Evolutionary conservation across 2,113 vertebrate species (phyloP).

Genomic region (Peromyscus maniculatus): DNA sequence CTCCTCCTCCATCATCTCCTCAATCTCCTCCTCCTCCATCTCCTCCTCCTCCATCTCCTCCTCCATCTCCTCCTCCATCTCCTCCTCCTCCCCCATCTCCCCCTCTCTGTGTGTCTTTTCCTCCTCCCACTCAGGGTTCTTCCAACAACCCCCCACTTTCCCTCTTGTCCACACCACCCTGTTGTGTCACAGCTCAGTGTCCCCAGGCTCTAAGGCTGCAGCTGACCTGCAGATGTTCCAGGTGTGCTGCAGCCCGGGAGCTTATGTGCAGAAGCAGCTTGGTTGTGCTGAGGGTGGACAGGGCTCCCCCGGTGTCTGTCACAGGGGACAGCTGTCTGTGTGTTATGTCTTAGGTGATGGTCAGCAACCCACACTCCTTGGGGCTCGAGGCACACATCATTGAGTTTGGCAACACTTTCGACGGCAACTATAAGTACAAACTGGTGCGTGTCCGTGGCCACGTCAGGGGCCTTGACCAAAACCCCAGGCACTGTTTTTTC

Average conservation of each 20-base stretch:
- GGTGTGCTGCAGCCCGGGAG: not conserved
- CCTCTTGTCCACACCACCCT: not conserved
- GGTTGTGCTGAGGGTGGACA: not conserved
- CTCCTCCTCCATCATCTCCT: not conserved
- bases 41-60: not conserved
- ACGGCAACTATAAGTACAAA: not conserved
- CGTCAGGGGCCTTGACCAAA: not conserved
- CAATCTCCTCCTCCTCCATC: not conserved
- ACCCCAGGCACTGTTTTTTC: not conserved
- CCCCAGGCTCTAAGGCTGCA: not conserved
- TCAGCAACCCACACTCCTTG: conserved; percentile 80
- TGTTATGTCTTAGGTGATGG: conserved; percentile 27
- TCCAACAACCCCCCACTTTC: not conserved
- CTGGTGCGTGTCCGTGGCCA: conserved; percentile 58
- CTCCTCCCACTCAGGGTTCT: not conserved
- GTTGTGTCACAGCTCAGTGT: not conserved
- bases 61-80: not conserved
- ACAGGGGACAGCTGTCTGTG: not conserved
- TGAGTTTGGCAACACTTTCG: not conserved
- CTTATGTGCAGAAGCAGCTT: not conserved
- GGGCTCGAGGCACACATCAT: not conserved
- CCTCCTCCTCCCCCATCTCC: not conserved
- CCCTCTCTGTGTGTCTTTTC: not conserved
- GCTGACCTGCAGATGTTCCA: not conserved
- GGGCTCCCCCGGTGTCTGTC: not conserved